Evolutionary conservation across 2,888 invertebrate genomes (phyloP).

Genomic region (Ischnura elegans): DNA sequence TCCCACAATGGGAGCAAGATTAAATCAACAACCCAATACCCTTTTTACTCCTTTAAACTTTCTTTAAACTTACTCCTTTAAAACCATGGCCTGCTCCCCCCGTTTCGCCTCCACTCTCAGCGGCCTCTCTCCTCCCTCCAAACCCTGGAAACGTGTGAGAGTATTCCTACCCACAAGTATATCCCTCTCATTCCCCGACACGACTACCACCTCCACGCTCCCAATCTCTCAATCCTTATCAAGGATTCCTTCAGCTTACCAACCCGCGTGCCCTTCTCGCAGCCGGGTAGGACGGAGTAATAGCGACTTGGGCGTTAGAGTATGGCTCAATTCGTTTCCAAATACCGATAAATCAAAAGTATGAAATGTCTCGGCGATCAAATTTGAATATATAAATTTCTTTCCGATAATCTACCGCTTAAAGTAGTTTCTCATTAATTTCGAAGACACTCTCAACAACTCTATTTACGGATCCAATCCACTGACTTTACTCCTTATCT

Average conservation of each 20-base stretch:
- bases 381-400: no score
- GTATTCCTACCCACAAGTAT: neutral
- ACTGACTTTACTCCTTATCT: no score
- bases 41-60: slow-evolving; percentile 9
- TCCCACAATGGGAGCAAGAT: slow-evolving; percentile 11
- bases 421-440: no score
- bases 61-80: slow-evolving; percentile 8
- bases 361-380: no score
- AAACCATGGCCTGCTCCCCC: neutral
- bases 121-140: neutral
- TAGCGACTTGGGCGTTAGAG: no score
- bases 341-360: no score
- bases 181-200: neutral
- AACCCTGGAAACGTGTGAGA: neutral
- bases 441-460: no score
- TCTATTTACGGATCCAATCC: no score
- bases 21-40: slow-evolving; percentile 11
- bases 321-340: no score
- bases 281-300: neutral
- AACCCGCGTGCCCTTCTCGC: neutral
- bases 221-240: neutral
- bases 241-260: no score
- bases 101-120: neutral
- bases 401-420: no score
- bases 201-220: neutral